Conservation (phyloP, 2,888 invertebrate genomes). For the Entomobrya multifasciata region DNA sequence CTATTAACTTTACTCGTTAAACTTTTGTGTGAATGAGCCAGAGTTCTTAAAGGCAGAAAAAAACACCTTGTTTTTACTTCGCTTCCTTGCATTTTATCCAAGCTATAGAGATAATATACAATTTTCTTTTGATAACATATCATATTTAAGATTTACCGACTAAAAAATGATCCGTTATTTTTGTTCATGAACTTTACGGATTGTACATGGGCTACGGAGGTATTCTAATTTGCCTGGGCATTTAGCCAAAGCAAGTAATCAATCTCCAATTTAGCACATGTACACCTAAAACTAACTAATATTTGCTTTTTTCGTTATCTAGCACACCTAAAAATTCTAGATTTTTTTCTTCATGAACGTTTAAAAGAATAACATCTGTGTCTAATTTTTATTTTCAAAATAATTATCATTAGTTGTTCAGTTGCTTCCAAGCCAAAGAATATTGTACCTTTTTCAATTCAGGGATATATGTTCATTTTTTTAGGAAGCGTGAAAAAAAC, state of each 20-base stretch:
- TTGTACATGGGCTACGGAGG: conserved; percentile 60
- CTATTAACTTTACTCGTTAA: too few species aligned
- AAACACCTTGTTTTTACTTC: conserved; percentile 11
- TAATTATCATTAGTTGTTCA: too few species aligned
- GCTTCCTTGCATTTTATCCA: conserved; percentile 49
- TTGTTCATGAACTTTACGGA: conserved; percentile 69
- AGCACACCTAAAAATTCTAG: neutral
- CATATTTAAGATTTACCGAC: neutral
- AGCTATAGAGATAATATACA: neutral
- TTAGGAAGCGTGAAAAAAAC: too few species aligned
- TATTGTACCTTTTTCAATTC: too few species aligned
- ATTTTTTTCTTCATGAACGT: neutral
- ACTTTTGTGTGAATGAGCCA: too few species aligned
- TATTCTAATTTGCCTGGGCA: conserved; percentile 63
- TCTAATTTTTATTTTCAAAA: neutral
- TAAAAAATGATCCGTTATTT: conserved; percentile 60
- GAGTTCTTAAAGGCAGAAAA: too few species aligned
- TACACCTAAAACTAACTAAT: neutral
- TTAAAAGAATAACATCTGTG: neutral
- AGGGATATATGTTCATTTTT: too few species aligned
- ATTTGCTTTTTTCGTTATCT: neutral
- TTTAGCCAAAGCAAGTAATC: conserved; percentile 63
- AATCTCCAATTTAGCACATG: conserved; percentile 54
- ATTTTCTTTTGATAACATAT: conserved; percentile 8
- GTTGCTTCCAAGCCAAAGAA: too few species aligned